A percentile compares a stretch with the other conserved stretches of the same genome.
phyloP scores from a whole-genome alignment of 1,140 invertebrate genomes.

The honey bee (Apis mellifera) region DNA sequence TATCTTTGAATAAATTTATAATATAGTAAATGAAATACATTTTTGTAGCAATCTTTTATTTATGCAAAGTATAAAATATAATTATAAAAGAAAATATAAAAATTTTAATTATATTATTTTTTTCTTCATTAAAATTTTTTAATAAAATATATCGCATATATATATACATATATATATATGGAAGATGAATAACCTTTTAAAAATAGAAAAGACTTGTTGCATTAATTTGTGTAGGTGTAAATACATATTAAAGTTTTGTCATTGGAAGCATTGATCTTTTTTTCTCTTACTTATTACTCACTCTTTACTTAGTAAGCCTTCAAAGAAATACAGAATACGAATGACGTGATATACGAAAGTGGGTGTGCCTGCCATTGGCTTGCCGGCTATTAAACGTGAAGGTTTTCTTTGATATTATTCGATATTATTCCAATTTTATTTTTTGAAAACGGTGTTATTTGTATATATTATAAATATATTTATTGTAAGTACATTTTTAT shows the following conservation, averaged over 20 bases:
- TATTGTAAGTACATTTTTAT: constrained; percentile 4
- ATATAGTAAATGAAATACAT: neutral
- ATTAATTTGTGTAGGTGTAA: neutral
- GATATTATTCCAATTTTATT: neutral
- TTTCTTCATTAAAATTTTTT: neutral
- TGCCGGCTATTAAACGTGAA: constrained; percentile 2
- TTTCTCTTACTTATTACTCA: constrained; percentile 34
- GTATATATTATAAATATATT: neutral
- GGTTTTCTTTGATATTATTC: too few species aligned
- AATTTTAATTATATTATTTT: neutral
- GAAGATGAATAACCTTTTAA: neutral
- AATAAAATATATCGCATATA: neutral
- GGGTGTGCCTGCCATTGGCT: constrained; percentile 53
- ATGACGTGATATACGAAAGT: constrained; percentile 64
- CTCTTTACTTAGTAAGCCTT: constrained; percentile 35
- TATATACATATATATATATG: neutral
- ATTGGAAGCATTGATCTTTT: constrained; percentile 7
- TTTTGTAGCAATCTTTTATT: neutral
- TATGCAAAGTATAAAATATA: neutral
- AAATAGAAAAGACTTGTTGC: neutral
- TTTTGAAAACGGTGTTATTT: neutral
- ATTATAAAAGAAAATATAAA: neutral
- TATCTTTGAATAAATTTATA: neutral
- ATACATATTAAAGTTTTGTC: neutral
- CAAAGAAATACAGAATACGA: constrained; percentile 1